These are phyloP conservation scores for Pachliopta kotzebuea DNA, from an alignment of 2,888 invertebrate species.

Conservation along the genomic window DNA sequence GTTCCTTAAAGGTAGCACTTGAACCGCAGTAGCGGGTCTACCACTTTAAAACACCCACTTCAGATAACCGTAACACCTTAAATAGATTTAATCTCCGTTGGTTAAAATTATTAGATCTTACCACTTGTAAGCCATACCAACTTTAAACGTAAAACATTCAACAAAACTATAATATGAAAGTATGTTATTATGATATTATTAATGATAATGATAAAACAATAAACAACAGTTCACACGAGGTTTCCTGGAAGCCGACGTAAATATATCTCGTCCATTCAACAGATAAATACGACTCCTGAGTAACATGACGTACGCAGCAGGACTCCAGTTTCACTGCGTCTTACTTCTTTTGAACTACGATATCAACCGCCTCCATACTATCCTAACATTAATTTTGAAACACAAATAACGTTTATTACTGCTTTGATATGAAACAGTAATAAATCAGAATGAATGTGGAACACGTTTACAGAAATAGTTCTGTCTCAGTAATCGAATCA, in stretches of 20 bases:
- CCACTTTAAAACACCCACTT: constrained; percentile 47
- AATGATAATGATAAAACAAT: constrained; percentile 32
- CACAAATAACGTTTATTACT: constrained; percentile 34
- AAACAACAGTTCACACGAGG: constrained; percentile 38
- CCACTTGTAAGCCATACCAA: constrained; percentile 58
- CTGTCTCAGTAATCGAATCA: constrained; percentile 20
- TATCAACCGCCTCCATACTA: constrained; percentile 40
- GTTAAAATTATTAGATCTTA: constrained; percentile 61
- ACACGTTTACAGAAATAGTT: constrained; percentile 27
- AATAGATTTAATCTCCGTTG: constrained; percentile 59
- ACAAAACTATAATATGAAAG: constrained; percentile 4
- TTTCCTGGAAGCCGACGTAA: constrained; percentile 42
- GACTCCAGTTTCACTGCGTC: constrained; percentile 50
- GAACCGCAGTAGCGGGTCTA: constrained; percentile 39
- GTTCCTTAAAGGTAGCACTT: constrained; percentile 61
- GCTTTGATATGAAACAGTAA: constrained; percentile 28
- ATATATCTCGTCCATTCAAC: constrained; percentile 40
- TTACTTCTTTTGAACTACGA: constrained; percentile 54
- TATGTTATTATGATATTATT: constrained; percentile 21
- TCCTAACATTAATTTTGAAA: constrained; percentile 40
- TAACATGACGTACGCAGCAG: constrained; percentile 63
- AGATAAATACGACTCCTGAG: constrained; percentile 45
- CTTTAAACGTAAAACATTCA: constrained; percentile 26
- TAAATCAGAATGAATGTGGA: constrained; percentile 25
- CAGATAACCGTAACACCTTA: constrained; percentile 71